Evolutionary conservation across 2,113 vertebrate genomes (phyloP).

Genomic region (Paracanthobrama guichenoti): DNA sequence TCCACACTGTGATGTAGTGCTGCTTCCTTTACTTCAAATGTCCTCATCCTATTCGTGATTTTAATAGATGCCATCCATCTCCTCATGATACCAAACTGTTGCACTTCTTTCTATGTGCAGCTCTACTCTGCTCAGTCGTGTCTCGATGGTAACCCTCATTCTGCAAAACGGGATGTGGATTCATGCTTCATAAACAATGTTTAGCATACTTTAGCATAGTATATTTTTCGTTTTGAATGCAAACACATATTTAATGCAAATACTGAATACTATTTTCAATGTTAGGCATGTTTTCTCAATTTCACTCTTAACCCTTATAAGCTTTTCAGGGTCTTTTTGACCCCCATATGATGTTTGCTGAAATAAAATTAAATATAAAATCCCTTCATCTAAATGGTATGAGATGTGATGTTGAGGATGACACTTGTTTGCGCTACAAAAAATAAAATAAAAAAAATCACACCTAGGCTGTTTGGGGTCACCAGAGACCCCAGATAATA

Average conservation of each 20-base stretch:
- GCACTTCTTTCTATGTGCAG: background rate
- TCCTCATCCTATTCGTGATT: conserved; percentile 18
- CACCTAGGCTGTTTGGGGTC: too few relatives aligned
- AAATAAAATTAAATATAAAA: too few relatives aligned
- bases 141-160: background rate
- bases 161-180: background rate
- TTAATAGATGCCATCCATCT: conserved; percentile 9
- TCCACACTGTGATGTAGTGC: background rate
- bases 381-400: too few relatives aligned
- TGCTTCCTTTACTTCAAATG: background rate
- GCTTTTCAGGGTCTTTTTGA: too few relatives aligned
- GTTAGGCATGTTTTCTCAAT: background rate
- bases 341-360: too few relatives aligned
- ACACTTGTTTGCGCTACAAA: too few relatives aligned
- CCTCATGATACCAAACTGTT: background rate
- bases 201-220: background rate
- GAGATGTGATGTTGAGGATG: too few relatives aligned
- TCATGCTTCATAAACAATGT: background rate
- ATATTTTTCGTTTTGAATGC: background rate
- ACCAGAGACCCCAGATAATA: too few relatives aligned
- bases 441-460: too few relatives aligned
- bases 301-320: background rate
- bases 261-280: background rate
- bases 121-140: background rate
- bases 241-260: background rate